Base-by-base conservation (phyloP, 2,888 invertebrate genomes). In the Agrotis puta region DNA sequence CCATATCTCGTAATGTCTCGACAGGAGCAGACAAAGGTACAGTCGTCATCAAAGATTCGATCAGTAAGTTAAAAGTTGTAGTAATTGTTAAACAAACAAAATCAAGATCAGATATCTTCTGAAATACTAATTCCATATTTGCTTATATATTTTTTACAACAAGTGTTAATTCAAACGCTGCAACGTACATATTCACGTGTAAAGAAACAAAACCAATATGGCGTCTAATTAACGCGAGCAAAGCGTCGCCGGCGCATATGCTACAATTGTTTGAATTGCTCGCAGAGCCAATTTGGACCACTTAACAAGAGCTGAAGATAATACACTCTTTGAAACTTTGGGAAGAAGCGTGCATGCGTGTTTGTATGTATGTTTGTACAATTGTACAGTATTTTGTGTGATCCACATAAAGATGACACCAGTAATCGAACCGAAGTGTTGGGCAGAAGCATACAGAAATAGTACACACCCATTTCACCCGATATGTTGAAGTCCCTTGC, bases 241-340 rank as follows among this genome's bases (percentile, higher is more conserved):
- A 77, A 84, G 69, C 77, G 72, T 73, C 77, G 71, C 82, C 75
- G 74, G 79, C 67, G 79, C 67, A 75, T 82, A 76, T 50, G 77
- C 64, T 74, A 75, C 88, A 90, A 90, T 91, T 90, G 90, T 87
- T 87, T 88, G 82, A 87, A 88, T 85, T 84, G 83, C 82, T 56
- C 77, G 18, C 77, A 82, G 82, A 83, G 82, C 82, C 88, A 90
- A 91, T 91, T 92, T 87, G 86, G 86, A 85, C 75, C 91, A 91
- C 85, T 92, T 92, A 90, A 87, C 85, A 85, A 71, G 77, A 74
- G 73, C 68, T 48, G 51, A 73, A 87, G 83, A 87, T 85, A 87
- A 87, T 84, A 82, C 78, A 81, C 54, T 62, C 76, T 64, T 74
- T 74, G 57, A 69, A 61, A 70, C 73, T 54, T 64, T 71, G 45